These are phyloP conservation scores for Ephestia elutella DNA, from an alignment of 1,140 invertebrate genomes.

Conservation along the genomic window DNA sequence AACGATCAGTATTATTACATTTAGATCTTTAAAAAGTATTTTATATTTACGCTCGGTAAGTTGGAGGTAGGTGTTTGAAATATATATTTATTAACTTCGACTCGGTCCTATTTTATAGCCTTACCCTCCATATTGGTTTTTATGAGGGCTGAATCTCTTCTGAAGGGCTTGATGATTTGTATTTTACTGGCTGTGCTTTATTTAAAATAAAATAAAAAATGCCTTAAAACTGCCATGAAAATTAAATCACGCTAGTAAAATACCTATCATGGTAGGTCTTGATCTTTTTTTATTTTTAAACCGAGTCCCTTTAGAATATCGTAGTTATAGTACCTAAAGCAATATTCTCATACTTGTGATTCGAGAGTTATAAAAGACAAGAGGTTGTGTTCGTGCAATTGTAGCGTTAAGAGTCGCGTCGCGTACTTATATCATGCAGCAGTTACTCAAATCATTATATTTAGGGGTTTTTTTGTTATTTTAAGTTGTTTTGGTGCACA, in stretches of 20 bases:
- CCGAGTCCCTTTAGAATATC: slow-evolving; percentile 20
- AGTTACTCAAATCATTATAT: slow-evolving; percentile 5
- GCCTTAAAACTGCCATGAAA: no score
- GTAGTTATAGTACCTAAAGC: slow-evolving; percentile 36
- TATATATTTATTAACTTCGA: not conserved
- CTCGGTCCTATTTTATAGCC: not conserved
- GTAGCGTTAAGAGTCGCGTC: slow-evolving; percentile 48
- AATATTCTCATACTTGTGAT: slow-evolving; percentile 65
- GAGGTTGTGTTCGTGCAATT: slow-evolving; percentile 73
- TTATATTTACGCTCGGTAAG: slow-evolving; percentile 3
- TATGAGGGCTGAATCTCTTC: no score
- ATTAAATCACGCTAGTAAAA: no score
- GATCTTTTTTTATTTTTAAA: not conserved
- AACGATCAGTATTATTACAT: slow-evolving; percentile 3
- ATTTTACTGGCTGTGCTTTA: no score
- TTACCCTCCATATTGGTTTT: no score
- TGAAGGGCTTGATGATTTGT: no score
- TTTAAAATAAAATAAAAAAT: no score
- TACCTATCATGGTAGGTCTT: no score
- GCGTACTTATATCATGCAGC: slow-evolving; percentile 14
- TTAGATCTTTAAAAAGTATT: not conserved
- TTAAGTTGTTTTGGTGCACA: not conserved
- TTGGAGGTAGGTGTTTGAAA: not conserved
- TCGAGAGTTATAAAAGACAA: slow-evolving; percentile 67
- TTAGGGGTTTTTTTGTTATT: slow-evolving; percentile 5